phyloP scores from a whole-genome alignment of 1,140 invertebrate species.

The Lepidotrigona ventralis region DNA sequence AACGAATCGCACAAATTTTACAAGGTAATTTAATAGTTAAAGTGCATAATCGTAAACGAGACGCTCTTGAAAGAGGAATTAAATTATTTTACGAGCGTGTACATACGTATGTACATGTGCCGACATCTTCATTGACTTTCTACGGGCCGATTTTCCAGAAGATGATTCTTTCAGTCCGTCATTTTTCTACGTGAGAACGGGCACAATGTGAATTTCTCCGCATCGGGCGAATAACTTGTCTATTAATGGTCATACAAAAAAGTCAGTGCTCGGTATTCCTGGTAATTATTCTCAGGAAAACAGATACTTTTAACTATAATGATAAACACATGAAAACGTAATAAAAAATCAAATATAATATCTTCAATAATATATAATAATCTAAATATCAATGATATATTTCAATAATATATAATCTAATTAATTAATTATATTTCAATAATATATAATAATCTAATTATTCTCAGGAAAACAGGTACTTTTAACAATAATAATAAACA shows the following conservation, averaged over 20 bases:
- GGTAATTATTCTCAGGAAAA: background rate
- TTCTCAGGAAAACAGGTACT: too few species aligned
- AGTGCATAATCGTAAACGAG: too few species aligned
- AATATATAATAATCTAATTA: too few species aligned
- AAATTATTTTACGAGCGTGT: background rate
- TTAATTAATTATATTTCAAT: too few species aligned
- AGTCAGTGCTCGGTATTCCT: background rate
- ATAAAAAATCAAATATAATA: too few species aligned
- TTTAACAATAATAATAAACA: too few species aligned
- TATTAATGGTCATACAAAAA: conserved; percentile 30
- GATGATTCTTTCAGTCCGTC: conserved; percentile 28
- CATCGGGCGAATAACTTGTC: background rate
- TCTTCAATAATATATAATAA: too few species aligned
- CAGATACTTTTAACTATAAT: background rate
- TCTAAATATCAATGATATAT: too few species aligned
- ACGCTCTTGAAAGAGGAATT: background rate
- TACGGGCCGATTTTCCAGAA: conserved; percentile 38
- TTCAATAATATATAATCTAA: too few species aligned
- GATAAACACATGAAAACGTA: too few species aligned
- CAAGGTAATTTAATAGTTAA: background rate
- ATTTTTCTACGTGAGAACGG: conserved; percentile 43
- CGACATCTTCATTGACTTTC: conserved; percentile 37
- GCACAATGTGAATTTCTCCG: conserved; percentile 51
- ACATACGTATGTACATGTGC: background rate
- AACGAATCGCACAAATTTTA: background rate